These are phyloP conservation scores for Phoxinus dragarum DNA, from an alignment of 2,797 vertebrate genomes.

Conservation along the genomic window DNA sequence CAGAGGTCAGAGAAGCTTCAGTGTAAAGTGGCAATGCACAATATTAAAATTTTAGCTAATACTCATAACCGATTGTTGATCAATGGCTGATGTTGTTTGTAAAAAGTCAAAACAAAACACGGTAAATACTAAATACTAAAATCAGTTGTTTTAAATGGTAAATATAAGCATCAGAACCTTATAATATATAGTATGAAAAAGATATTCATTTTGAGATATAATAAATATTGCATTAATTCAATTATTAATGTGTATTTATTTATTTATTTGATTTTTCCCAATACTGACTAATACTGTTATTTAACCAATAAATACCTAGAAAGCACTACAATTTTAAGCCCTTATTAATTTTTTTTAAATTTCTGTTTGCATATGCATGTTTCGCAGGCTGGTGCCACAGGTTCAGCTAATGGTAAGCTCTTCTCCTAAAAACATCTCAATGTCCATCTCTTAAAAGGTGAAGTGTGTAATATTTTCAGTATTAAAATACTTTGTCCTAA, in stretches of 20 bases:
- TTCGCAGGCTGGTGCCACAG: constrained; percentile 49
- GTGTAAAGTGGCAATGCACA: not conserved
- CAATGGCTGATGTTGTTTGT: not conserved
- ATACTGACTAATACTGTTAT: not conserved
- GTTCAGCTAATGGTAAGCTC: constrained; percentile 45
- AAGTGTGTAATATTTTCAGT: not conserved
- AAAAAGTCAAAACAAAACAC: not conserved
- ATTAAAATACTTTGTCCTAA: not conserved
- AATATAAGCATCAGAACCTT: not conserved
- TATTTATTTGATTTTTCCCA: not conserved
- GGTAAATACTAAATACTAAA: not conserved
- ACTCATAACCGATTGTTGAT: not conserved
- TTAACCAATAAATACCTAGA: not conserved
- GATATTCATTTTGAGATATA: not conserved
- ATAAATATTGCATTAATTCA: not conserved
- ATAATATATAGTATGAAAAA: not conserved
- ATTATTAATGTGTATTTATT: not conserved
- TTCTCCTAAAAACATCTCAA: not conserved
- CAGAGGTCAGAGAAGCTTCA: constrained; percentile 79
- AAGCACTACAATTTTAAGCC: not conserved
- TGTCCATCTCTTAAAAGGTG: not conserved
- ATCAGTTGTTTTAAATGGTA: not conserved
- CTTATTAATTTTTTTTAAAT: not conserved
- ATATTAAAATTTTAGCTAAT: not conserved
- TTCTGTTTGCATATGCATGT: not conserved